Percentiles rank a stretch among this genome's conserved stretches.
phyloP scores from a whole-genome alignment of 2,888 invertebrate genomes.

The Mamestra brassicae region DNA sequence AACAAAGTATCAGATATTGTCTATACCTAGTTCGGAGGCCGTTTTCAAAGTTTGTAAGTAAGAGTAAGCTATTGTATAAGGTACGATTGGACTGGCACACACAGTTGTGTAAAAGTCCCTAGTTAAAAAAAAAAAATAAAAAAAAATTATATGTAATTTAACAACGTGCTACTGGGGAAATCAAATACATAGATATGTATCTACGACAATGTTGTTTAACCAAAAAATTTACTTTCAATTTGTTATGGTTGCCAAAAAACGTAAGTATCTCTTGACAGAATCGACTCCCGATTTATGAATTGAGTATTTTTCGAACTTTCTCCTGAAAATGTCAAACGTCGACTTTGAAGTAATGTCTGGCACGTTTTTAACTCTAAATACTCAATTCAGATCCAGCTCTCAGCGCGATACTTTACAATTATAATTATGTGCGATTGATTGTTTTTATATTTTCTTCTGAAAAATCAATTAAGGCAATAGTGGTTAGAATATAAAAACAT shows the following conservation, averaged over 20 bases:
- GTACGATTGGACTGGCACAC: no score
- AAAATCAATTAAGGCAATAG: no score
- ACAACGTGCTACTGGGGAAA: not conserved
- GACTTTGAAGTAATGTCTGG: not conserved
- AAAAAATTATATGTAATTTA: not conserved
- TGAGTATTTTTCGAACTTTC: no score
- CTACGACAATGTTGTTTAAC: no score
- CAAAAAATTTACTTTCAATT: not conserved
- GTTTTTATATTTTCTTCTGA: no score
- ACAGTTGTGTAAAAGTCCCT: no score
- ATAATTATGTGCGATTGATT: not conserved
- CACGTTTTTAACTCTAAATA: not conserved
- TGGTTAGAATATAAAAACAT: no score
- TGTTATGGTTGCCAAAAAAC: not conserved
- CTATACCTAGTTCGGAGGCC: no score
- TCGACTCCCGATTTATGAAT: not conserved
- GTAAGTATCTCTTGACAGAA: not conserved
- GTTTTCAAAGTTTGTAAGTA: no score
- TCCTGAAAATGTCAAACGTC: not conserved
- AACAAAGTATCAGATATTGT: not conserved
- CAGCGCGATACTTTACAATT: not conserved
- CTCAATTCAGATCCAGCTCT: not conserved
- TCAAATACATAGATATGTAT: not conserved
- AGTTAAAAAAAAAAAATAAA: no score
- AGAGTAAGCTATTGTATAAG: no score